A percentile compares a stretch with the other conserved stretches of the same genome.
Conservation (phyloP, 1,140 invertebrate genomes). For the Portunus trituberculatus region DNA sequence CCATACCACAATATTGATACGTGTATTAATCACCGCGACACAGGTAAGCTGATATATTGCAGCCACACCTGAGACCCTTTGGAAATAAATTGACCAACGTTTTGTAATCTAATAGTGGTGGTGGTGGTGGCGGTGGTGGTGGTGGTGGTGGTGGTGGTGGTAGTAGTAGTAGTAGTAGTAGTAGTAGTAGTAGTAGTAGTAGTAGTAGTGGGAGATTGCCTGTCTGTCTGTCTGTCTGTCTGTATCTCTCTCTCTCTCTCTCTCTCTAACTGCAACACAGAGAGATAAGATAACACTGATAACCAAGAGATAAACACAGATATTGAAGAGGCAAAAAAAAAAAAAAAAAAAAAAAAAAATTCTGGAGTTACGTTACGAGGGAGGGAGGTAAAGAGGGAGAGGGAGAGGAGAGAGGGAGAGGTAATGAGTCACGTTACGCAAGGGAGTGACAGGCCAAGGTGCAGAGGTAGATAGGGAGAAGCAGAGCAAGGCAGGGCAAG, state of each 20-base stretch:
- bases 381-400: constrained; percentile 14
- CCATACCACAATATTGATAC: no score
- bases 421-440: not conserved
- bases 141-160: constrained; percentile 7
- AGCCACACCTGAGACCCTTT: no score
- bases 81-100: no score
- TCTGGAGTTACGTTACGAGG: not conserved
- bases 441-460: not conserved
- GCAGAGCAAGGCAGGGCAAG: not conserved
- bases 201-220: not conserved
- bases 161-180: constrained; percentile 40
- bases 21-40: no score
- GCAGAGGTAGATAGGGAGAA: not conserved
- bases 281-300: not conserved
- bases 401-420: not conserved
- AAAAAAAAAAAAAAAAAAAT: not conserved
- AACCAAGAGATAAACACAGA: not conserved
- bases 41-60: no score
- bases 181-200: constrained; percentile 45
- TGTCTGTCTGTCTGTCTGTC: no score
- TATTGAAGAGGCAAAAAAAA: not conserved
- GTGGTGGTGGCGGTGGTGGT: not conserved
- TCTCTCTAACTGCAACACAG: no score
- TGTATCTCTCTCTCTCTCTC: no score
- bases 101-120: not conserved